Evolutionary conservation across 2,113 vertebrate species (phyloP), one percentile per base, ranked within the genome.

Genomic region (Chlamydotis undulata): DNA sequence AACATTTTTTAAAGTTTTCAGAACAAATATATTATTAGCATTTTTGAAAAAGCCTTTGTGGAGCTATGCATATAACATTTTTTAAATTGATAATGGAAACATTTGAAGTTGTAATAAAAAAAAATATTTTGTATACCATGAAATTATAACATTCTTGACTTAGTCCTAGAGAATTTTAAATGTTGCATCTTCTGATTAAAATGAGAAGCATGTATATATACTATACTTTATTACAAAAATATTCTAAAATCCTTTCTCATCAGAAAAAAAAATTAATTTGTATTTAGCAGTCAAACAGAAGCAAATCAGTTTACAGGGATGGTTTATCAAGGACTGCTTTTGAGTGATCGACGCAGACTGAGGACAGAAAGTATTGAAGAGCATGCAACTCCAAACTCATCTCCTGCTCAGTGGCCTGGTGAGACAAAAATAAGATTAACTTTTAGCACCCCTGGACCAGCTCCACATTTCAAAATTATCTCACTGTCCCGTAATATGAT

Each of bases 351-450:
- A n/a, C 98, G 99, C 69, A 98, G 99, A 59, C 97, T 99, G 8
- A 98, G 99, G 78, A 99, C 99, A 6, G 99, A 99, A 96, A 99
- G 99, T 92, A 99, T 99, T 6, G 99, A 99, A 96, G 99, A 99
- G 71, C 99, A 99, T 2, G 98, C 98, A 35, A 99, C 99, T 19
- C 99, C 99, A 52, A 99, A 98, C 95, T 99, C 99, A 3, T 97
- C 99, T 94, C 99, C 99, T 92, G 98, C 99, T 75, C 99, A 99
- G 70, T 99, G 99, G 99, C 99, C 99, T 96, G 99, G 99, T 99
- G 97, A 98, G 97, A 82, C 55, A 74, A 81, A 91, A 49, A 60
- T 50, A 39, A 75, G 23, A 23, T 74, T 96, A 47, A n/a, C 86
- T 86, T 85, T 41, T 50, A 73, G 41, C 19, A 83, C 24, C 26